Conservation (phyloP, 2,888 invertebrate species). For the Idaea aversata region DNA sequence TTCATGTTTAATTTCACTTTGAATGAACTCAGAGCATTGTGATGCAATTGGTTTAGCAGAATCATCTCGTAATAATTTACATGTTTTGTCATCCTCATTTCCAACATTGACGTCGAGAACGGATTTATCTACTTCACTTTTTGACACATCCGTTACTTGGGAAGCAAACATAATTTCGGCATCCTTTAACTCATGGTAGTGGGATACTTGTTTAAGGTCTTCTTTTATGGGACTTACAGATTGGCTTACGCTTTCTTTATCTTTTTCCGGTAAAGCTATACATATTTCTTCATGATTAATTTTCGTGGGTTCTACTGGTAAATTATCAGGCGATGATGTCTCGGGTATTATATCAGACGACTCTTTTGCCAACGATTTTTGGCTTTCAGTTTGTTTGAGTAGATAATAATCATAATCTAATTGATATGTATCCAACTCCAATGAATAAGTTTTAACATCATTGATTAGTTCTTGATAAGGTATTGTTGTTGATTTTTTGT, state of each 20-base stretch:
- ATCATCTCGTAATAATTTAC: background rate
- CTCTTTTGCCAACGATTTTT: slow-evolving; percentile 17
- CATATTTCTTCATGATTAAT: background rate
- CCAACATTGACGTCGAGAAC: background rate
- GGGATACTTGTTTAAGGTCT: slow-evolving; percentile 6
- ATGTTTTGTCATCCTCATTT: background rate
- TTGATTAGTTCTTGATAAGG: slow-evolving; percentile 58
- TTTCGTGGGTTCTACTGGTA: background rate
- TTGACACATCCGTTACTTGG: slow-evolving; percentile 1
- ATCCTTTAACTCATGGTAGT: slow-evolving; percentile 26
- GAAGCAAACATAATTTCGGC: slow-evolving; percentile 38
- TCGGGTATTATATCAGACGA: background rate
- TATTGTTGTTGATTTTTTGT: slow-evolving; percentile 34
- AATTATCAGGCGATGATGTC: background rate
- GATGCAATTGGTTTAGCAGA: background rate
- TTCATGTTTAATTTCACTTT: background rate
- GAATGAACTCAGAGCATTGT: background rate
- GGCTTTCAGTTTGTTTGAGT: slow-evolving; percentile 35
- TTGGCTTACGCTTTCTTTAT: background rate
- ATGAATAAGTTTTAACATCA: slow-evolving; percentile 62
- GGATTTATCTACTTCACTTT: slow-evolving; percentile 7
- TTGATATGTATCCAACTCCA: slow-evolving; percentile 53
- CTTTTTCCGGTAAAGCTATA: background rate
- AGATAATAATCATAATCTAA: slow-evolving; percentile 58
- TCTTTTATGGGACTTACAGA: slow-evolving; percentile 1